Base-by-base conservation (phyloP, 2,113 vertebrate species). In the Thalassoma bifasciatum region DNA sequence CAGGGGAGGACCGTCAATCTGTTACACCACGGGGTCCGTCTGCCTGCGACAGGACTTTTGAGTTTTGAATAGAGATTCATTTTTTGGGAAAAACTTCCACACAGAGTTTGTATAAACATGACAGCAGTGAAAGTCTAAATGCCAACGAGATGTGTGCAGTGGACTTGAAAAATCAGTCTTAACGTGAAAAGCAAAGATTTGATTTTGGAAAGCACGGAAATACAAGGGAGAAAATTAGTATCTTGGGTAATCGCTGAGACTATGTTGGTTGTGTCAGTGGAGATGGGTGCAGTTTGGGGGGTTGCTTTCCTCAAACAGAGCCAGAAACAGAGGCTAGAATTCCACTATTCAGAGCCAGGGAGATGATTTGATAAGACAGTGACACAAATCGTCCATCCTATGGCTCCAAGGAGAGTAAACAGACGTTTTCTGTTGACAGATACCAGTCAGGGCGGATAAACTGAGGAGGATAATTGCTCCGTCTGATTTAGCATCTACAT, bases 351-450 rank as follows among this genome's bases (percentile, higher is more conserved):
- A n/a, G 23, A 58, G 46, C 11, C 24, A 47, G 13, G 11, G 26
- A 10, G 24, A 82, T 72, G 65, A 77, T 73, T 26, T 21, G 34
- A 72, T 64, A 50, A 44, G 59, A 22, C 50, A 23, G 38, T 1
- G 38, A 61, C 46, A 78, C 47, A 66, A 53, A 74, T 64, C 9
- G 50, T 76, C 66, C 61, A 36, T 36, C 82, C 42, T 37, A 50
- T 68, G 47, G 66, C 81, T 78, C 58, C 14, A 57, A 79, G 82
- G 81, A 77, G 78, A 66, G 78, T 69, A 79, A 81, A 81, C 66
- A 75, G 44, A 68, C 37, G 24, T 66, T 77, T 70, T 60, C 46
- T 68, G 75, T 72, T 81, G 86, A 83, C 72, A 79, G 68, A 77
- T 63, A 79, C 51, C 72, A 59, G 79, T 74, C 72, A 47, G 21